Percentiles rank a stretch among this genome's conserved stretches.
Conservation (phyloP, 2,888 invertebrate genomes). For the Diarsia mendica region DNA sequence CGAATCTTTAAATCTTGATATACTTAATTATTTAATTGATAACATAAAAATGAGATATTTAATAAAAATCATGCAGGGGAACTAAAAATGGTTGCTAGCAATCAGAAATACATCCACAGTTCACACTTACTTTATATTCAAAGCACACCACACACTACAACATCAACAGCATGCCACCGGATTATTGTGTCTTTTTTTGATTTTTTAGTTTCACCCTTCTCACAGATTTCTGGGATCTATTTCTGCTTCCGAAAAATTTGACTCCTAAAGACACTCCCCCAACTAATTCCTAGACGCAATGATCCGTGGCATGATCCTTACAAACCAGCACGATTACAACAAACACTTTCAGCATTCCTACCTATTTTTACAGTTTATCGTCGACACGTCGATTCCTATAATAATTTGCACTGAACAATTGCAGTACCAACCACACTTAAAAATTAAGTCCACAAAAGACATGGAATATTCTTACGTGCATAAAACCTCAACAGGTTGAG, state of each 20-base stretch:
- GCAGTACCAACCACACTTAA: constrained; percentile 12
- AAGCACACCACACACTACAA: constrained; percentile 15
- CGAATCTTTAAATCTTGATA: not conserved
- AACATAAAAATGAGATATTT: not conserved
- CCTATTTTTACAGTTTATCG: constrained; percentile 22
- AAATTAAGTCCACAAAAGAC: constrained; percentile 4
- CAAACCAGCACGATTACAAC: constrained; percentile 1
- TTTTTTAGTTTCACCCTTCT: not conserved
- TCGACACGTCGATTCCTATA: constrained; percentile 11
- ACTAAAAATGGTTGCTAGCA: not conserved
- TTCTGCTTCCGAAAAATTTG: not conserved
- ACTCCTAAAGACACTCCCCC: not conserved
- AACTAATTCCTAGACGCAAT: not conserved
- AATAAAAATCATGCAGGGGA: not conserved
- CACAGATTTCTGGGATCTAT: not conserved
- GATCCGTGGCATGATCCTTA: not conserved
- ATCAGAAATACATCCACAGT: not conserved
- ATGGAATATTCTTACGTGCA: constrained; percentile 20
- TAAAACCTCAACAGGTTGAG: constrained; percentile 22
- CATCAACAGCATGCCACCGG: not conserved
- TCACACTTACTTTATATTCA: not conserved
- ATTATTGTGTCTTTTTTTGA: not conserved
- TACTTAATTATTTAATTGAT: not conserved
- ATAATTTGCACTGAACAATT: constrained; percentile 25
- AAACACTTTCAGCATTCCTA: constrained; percentile 10